Evolutionary conservation across 2,113 vertebrate species (phyloP), one percentile per base, ranked within the genome.

Genomic region (Muntiacus muntjak): DNA sequence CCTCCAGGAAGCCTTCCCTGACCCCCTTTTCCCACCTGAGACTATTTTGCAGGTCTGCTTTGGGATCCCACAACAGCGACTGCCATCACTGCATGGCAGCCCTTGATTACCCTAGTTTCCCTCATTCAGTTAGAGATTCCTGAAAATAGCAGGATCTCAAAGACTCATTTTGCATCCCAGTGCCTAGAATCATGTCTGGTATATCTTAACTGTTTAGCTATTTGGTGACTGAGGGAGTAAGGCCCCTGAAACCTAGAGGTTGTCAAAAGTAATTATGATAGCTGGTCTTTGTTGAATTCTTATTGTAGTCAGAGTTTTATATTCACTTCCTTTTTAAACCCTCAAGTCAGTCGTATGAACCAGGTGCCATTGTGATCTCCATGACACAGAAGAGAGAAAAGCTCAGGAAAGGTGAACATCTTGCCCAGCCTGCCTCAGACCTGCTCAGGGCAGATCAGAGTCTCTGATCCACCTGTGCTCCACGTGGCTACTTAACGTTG

Each of bases 341-440:
- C 57, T 84, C 55, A 30, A 16, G 43, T 58, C n/a, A 16, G 16
- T 67, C 40, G 21, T 58, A 36, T 8, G 40, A 84, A 60, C 43
- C 64, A 47, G 62, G 52, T 7, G 45, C 6, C 25, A 23, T 33
- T 30, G 17, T 14, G 43, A 40, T 36, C 78, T 45, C 47, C 43
- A 60, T 55, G 6, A 7, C 52, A 60, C 28, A 17, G 43, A 45
- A 33, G 64, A 74, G 19, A 36, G 10, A 60, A 54, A 58, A n/a
- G 43, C 76, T 87, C 71, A 23, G 28, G 54, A 45, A 55, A 40
- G 47, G 54, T 33, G 14, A 78, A 14, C 30, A 8, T 16, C 43
- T 5, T 0, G 0, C 12, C 23, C 13, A 7, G 17, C 23, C 58
- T 43, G 52, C 16, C 71, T 40, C 30, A 30, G 8, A 15, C 6